phyloP scores from a whole-genome alignment of 1,140 invertebrate species.

The Cydia pomonella region DNA sequence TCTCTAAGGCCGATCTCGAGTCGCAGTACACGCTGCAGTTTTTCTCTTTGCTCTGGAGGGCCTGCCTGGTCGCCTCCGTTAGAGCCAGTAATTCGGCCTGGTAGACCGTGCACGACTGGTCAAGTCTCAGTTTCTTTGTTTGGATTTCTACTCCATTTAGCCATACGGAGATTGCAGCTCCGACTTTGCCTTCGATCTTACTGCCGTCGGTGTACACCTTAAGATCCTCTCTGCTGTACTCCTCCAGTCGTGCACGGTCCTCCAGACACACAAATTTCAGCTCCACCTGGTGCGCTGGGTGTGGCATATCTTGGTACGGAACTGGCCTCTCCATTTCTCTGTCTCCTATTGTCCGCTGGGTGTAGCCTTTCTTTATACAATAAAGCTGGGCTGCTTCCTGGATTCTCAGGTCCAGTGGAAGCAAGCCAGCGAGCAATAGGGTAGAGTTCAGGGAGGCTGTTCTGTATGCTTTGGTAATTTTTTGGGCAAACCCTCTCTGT shows the following conservation, averaged over 20 bases:
- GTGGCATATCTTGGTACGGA: not conserved
- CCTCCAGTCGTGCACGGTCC: not conserved
- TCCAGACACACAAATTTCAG: slow-evolving; percentile 14
- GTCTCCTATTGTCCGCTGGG: not conserved
- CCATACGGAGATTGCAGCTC: slow-evolving; percentile 40
- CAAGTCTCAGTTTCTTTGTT: slow-evolving; percentile 31
- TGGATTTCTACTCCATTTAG: slow-evolving; percentile 12
- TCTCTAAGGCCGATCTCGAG: no score
- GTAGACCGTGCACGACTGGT: slow-evolving; percentile 39
- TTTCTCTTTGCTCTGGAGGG: not conserved
- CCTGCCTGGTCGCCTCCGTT: slow-evolving; percentile 14
- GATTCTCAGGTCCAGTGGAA: no score
- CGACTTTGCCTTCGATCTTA: slow-evolving; percentile 39
- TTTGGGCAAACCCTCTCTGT: no score
- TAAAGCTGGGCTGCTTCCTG: no score
- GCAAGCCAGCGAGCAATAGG: no score
- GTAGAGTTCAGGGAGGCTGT: no score
- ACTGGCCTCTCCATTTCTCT: slow-evolving; percentile 28
- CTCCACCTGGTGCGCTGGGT: not conserved
- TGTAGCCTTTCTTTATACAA: no score
- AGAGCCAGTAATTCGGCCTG: slow-evolving; percentile 42
- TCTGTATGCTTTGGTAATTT: no score
- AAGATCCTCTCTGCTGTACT: not conserved
- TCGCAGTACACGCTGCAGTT: no score
- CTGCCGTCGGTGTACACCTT: slow-evolving; percentile 42